These are phyloP conservation scores for Axinella damicornis DNA, from an alignment of 37 sponge, comb jelly and placozoan species.

Conservation along the genomic window DNA sequence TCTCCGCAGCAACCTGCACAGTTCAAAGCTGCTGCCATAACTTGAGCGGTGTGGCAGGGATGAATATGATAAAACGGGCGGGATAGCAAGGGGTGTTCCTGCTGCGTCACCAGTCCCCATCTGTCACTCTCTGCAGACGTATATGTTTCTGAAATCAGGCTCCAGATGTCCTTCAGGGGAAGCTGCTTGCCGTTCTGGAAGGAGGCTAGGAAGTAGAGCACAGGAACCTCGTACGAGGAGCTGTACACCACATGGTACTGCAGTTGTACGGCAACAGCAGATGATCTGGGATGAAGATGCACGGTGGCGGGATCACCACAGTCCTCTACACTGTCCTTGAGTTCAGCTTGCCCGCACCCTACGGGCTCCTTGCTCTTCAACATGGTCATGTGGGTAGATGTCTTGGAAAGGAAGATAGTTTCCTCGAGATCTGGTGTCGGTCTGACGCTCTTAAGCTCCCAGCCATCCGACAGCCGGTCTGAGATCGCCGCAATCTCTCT, in stretches of 20 bases:
- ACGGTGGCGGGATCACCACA: neutral
- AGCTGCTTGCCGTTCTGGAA: conserved; percentile 65
- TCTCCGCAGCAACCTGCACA: neutral
- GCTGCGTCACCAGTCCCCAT: conserved; percentile 81
- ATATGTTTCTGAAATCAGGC: conserved; percentile 26
- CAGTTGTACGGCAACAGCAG: neutral
- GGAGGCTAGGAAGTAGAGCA: conserved; percentile 83
- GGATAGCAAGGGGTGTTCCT: conserved; percentile 87
- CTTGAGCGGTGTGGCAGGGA: conserved; percentile 88
- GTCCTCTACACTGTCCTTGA: conserved; percentile 1
- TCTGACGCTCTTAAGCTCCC: conserved; percentile 50
- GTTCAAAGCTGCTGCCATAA: conserved; percentile 53
- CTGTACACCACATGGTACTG: conserved; percentile 91
- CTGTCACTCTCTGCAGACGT: neutral
- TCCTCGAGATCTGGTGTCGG: neutral
- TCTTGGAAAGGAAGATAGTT: conserved; percentile 36
- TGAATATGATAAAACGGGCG: conserved; percentile 88
- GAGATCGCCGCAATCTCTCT: conserved; percentile 51
- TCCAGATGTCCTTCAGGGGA: conserved; percentile 80
- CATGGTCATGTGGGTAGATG: neutral
- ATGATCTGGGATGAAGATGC: neutral
- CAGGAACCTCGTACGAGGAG: conserved; percentile 86
- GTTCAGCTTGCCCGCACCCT: neutral
- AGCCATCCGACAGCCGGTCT: conserved; percentile 58
- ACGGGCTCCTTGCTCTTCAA: neutral